Base-by-base conservation (phyloP, 2,113 vertebrate genomes). In the Galemys pyrenaicus region DNA sequence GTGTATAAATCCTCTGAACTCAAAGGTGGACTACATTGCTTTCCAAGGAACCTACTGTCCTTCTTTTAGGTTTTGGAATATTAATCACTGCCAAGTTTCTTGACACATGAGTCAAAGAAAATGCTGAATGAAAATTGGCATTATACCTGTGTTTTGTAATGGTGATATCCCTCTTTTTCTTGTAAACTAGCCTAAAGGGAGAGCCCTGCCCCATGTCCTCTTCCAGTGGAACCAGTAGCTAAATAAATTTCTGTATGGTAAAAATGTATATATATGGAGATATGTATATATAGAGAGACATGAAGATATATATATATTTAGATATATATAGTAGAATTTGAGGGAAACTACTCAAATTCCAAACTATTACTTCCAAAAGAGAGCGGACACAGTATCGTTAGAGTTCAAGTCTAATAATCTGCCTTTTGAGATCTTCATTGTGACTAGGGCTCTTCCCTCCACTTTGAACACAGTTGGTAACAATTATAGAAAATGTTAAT, bases 61-160 rank as follows among this genome's bases (percentile, higher is more conserved):
- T 79, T 58, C 41, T 60, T 96, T 70, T 22, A 89, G 77, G 58
- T 58, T 87, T 91, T 87, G 91, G 60, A 51, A 39, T 92, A 32
- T 56, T 81, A 82, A 71, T 65, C 73, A 30, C 41, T 71, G 79
- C 82, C 87, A 87, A 86, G 44, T 68, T 96, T 67, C 91, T 84
- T 91, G 92, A 92, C 71, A 87, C 73, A 91, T 94, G 89, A 95
- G 62, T 93, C 22, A 87, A 41, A 94, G 78, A 89, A 95, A 90
- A 86, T 89, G 83, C 30, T 71, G 88, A 87, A 46, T 96, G 41
- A 35, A 83, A 75, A 60, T 77, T 88, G 74, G 68, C 54, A n/a
- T 75, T 87, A 17, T 77, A 19, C 4, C 32, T 80, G 3, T 28
- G 71, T 26, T 19, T 67, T 44, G 3, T 28, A 67, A 56, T n/a